These are phyloP conservation scores for Ditylenchus dipsaci DNA, from an alignment of 1,140 invertebrate genomes.

Conservation along the genomic window DNA sequence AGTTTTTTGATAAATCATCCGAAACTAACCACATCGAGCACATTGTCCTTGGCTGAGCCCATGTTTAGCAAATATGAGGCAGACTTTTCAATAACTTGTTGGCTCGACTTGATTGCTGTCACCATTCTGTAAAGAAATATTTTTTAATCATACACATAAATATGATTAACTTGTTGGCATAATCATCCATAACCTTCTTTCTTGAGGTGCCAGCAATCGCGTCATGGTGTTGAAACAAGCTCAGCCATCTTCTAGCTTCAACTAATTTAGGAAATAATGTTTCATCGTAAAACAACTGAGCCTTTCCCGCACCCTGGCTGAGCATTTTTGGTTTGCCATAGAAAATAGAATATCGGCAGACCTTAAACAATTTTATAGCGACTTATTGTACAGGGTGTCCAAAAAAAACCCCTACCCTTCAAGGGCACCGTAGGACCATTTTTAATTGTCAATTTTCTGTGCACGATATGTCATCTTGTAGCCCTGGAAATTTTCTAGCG, in stretches of 20 bases:
- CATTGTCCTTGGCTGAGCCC: conserved; percentile 9
- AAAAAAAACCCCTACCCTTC: too few relatives aligned
- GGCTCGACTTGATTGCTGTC: conserved; percentile 66
- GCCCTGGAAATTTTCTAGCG: too few relatives aligned
- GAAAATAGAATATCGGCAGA: neutral
- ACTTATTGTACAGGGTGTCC: too few relatives aligned
- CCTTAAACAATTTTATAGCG: too few relatives aligned
- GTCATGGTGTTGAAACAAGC: conserved; percentile 95
- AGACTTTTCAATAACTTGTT: conserved; percentile 71
- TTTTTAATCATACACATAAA: conserved; percentile 16
- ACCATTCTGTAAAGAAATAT: conserved; percentile 63
- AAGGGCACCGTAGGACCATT: too few relatives aligned
- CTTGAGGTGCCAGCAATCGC: conserved; percentile 80
- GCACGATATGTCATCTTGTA: too few relatives aligned
- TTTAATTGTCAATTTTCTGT: too few relatives aligned
- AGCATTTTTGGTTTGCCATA: neutral
- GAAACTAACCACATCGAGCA: conserved; percentile 17
- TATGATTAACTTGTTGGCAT: conserved; percentile 71
- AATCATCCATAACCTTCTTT: conserved; percentile 83
- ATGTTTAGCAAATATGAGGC: conserved; percentile 64
- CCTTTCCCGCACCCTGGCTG: too few relatives aligned
- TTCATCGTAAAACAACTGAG: too few relatives aligned
- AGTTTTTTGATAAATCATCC: too few relatives aligned
- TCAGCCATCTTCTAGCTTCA: conserved; percentile 72
- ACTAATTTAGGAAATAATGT: too few relatives aligned